A percentile compares a stretch with the other conserved stretches of the same genome.
Evolutionary conservation across 2,113 vertebrate genomes (phyloP).

Genomic region (Typhlomys cinereus): DNA sequence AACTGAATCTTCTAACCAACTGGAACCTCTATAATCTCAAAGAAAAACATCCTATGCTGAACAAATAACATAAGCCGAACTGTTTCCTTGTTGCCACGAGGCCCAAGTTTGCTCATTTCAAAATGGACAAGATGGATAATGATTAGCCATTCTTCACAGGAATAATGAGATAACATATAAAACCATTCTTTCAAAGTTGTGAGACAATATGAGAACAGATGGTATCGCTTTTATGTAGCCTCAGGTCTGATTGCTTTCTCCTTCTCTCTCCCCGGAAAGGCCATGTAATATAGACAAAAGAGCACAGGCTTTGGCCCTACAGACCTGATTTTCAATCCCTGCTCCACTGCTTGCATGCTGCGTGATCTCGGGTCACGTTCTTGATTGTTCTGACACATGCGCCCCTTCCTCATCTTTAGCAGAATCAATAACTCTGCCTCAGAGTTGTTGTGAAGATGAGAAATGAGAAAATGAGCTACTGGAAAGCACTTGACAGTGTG

Average conservation of each 20-base stretch:
- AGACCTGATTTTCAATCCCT: not conserved
- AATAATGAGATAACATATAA: constrained; percentile 51
- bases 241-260: not conserved
- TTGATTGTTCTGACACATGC: constrained; percentile 29
- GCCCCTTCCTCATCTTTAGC: constrained; percentile 8
- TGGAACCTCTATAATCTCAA: not conserved
- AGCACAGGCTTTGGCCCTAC: not conserved
- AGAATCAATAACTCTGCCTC: not conserved
- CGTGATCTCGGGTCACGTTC: constrained; percentile 12
- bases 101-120: constrained; percentile 42
- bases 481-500: not conserved
- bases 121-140: constrained; percentile 11
- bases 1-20: not conserved
- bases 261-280: constrained; percentile 10
- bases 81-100: not conserved
- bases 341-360: constrained; percentile 1
- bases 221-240: constrained; percentile 2
- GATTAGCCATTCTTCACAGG: constrained; percentile 39
- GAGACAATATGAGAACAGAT: constrained; percentile 58
- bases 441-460: not conserved
- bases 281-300: not conserved
- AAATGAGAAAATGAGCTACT: constrained; percentile 33
- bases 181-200: constrained; percentile 29
- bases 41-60: not conserved
- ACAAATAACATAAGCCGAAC: not conserved